phyloP scores from a whole-genome alignment of 2,888 invertebrate genomes.

The Anthrax anthrax region DNA sequence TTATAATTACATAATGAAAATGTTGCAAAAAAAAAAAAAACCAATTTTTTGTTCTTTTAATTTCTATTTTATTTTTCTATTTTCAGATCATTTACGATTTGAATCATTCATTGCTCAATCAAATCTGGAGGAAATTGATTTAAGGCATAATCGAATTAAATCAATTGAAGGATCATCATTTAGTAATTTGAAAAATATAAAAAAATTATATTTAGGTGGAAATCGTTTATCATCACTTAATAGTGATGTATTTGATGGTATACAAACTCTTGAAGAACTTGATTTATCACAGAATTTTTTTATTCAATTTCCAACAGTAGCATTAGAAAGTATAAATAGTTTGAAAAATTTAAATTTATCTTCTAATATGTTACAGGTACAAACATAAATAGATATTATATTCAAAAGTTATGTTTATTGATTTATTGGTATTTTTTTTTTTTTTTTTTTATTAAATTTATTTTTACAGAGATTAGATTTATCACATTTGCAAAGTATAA shows the following conservation, averaged over 20 bases:
- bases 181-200: slow-evolving; percentile 48
- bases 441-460: background rate
- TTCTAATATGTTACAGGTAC: slow-evolving; percentile 71
- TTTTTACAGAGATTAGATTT: slow-evolving; percentile 58
- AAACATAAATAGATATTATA: slow-evolving; percentile 19
- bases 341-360: slow-evolving; percentile 66
- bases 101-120: slow-evolving; percentile 56
- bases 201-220: slow-evolving; percentile 55
- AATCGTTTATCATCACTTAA: slow-evolving; percentile 69
- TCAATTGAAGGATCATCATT: slow-evolving; percentile 65
- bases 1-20: too few species aligned
- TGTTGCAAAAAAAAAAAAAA: too few species aligned
- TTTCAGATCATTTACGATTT: slow-evolving; percentile 49
- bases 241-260: slow-evolving; percentile 65
- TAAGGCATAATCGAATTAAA: slow-evolving; percentile 64
- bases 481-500: slow-evolving; percentile 43
- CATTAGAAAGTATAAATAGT: slow-evolving; percentile 52
- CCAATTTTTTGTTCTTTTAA: too few species aligned
- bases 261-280: slow-evolving; percentile 59
- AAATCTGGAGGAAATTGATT: slow-evolving; percentile 57
- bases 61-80: background rate
- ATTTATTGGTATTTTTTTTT: background rate
- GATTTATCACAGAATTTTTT: slow-evolving; percentile 81
- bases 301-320: slow-evolving; percentile 62
- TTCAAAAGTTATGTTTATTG: background rate